Conservation (phyloP, 2,888 invertebrate species). For the Drosophila emarginata region DNA sequence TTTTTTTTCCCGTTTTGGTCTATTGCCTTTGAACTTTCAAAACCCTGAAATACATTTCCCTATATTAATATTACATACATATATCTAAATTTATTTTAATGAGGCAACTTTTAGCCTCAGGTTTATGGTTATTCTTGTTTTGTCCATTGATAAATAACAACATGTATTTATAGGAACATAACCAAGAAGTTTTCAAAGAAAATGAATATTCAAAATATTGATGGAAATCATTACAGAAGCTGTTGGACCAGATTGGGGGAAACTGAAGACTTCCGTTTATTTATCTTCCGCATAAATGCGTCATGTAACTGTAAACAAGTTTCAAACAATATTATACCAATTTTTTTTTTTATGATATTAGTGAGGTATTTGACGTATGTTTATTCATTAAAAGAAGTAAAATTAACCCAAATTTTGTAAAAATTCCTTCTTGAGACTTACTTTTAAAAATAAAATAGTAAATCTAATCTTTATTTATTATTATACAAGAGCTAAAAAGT, state of each 20-base stretch:
- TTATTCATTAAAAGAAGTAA: not conserved
- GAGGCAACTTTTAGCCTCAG: not conserved
- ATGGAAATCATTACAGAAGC: slow-evolving; percentile 21
- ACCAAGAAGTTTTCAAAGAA: not conserved
- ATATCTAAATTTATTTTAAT: slow-evolving; percentile 7
- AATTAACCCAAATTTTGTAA: too few relatives aligned
- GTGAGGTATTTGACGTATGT: not conserved
- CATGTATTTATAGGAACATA: not conserved
- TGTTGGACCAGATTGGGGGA: not conserved
- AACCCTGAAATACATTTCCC: slow-evolving; percentile 9
- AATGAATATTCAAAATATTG: slow-evolving; percentile 5
- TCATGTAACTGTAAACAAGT: slow-evolving; percentile 65
- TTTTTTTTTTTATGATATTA: not conserved
- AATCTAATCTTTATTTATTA: too few relatives aligned
- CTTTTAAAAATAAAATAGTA: too few relatives aligned
- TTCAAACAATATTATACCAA: not conserved
- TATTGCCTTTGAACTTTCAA: slow-evolving; percentile 1
- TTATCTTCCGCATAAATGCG: slow-evolving; percentile 57
- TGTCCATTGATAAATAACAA: not conserved
- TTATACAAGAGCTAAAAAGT: too few relatives aligned
- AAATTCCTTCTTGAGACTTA: too few relatives aligned
- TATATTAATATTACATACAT: slow-evolving; percentile 1
- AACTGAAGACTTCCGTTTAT: slow-evolving; percentile 42
- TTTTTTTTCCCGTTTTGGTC: not conserved
- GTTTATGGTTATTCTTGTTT: not conserved